phyloP scores from a whole-genome alignment of 2,797 vertebrate genomes.

The Oophaga sylvatica region DNA sequence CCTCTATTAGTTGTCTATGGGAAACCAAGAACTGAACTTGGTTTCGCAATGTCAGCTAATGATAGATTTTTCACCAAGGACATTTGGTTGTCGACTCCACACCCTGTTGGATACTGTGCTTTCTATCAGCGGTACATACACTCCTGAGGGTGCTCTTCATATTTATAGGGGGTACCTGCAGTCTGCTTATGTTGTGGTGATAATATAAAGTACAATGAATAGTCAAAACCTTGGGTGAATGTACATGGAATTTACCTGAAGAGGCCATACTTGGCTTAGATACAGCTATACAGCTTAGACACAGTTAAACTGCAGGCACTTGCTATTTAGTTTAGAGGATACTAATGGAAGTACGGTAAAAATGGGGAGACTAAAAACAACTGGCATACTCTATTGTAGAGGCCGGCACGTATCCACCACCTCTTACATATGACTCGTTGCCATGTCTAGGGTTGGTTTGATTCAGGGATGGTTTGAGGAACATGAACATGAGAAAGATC shows the following conservation, averaged over 20 bases:
- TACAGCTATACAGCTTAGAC: neutral
- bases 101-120: neutral
- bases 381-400: neutral
- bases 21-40: neutral
- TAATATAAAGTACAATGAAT: neutral
- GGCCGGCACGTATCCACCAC: neutral
- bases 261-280: too few species aligned
- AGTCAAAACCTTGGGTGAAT: too few species aligned
- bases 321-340: neutral
- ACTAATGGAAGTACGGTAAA: neutral
- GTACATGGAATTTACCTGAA: too few species aligned
- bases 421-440: neutral
- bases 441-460: too few species aligned
- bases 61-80: neutral
- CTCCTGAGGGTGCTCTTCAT: neutral
- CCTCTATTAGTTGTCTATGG: neutral
- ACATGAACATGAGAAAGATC: too few species aligned
- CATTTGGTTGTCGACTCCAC: neutral
- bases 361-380: neutral
- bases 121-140: neutral
- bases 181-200: neutral
- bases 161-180: neutral
- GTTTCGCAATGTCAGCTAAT: neutral
- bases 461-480: too few species aligned
- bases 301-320: neutral